These are phyloP conservation scores for Pampusana beccarii DNA, from an alignment of 2,113 vertebrate species.

Conservation along the genomic window DNA sequence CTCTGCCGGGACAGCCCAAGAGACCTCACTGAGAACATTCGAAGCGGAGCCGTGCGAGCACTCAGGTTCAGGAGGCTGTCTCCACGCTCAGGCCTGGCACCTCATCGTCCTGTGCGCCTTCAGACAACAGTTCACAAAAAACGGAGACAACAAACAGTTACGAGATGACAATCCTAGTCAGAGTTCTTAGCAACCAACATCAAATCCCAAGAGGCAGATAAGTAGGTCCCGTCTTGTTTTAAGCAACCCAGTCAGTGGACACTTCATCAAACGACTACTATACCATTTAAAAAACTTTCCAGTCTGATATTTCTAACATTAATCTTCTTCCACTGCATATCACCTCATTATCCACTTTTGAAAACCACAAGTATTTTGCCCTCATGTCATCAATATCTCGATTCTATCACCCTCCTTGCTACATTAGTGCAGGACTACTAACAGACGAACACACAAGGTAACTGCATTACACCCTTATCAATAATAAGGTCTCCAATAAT, in stretches of 20 bases:
- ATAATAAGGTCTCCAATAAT: neutral
- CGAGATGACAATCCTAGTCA: neutral
- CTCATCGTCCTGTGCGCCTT: accelerated
- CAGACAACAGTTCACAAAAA: neutral
- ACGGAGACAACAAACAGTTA: neutral
- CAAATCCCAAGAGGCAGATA: neutral
- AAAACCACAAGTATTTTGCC: neutral
- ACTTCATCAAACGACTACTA: neutral
- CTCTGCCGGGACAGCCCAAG: neutral
- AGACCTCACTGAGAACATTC: neutral
- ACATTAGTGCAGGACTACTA: neutral
- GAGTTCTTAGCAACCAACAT: neutral
- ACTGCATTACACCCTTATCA: neutral
- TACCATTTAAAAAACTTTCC: neutral
- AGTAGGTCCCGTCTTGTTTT: neutral
- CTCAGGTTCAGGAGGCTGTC: accelerated
- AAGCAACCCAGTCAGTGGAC: neutral
- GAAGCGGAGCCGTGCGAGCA: accelerated
- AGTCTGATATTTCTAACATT: neutral
- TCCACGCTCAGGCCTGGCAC: neutral
- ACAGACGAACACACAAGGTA: neutral
- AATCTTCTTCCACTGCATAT: neutral
- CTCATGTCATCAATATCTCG: neutral
- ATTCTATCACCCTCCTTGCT: neutral
- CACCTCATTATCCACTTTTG: neutral